Evolutionary conservation across 2,888 invertebrate genomes (phyloP).

Genomic region (Xanthostigma xanthostigma): DNA sequence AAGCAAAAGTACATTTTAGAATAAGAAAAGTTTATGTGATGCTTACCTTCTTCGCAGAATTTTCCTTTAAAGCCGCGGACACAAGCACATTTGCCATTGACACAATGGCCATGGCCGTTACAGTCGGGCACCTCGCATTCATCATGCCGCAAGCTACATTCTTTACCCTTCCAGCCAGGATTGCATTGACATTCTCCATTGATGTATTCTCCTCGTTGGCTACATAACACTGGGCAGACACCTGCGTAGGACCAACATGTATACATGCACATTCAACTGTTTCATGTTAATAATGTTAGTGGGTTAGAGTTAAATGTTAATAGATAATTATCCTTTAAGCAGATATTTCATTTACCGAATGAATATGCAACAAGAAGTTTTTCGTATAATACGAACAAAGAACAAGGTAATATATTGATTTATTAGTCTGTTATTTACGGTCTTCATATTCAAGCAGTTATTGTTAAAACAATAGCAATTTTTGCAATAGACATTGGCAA

Average conservation of each 20-base stretch:
- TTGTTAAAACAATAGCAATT: no score
- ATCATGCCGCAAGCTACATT: slow-evolving; percentile 86
- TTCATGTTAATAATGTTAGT: background rate
- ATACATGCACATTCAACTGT: background rate
- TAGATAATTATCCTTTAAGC: no score
- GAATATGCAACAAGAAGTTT: no score
- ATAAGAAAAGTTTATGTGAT: background rate
- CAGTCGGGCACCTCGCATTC: slow-evolving; percentile 96
- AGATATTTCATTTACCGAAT: no score
- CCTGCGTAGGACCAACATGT: slow-evolving; percentile 32
- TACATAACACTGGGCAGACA: slow-evolving; percentile 93
- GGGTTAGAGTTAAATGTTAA: no score
- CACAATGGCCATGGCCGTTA: slow-evolving; percentile 91
- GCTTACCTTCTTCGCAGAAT: slow-evolving; percentile 75
- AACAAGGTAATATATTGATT: no score
- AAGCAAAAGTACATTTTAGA: background rate
- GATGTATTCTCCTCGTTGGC: slow-evolving; percentile 90
- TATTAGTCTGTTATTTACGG: no score
- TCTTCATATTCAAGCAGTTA: no score
- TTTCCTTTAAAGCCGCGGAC: slow-evolving; percentile 88
- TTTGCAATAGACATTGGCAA: no score
- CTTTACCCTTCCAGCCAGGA: slow-evolving; percentile 96
- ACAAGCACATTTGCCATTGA: slow-evolving; percentile 89
- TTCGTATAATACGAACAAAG: no score
- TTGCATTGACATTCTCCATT: slow-evolving; percentile 95